Evolutionary conservation across 2,797 vertebrate species (phyloP).

Genomic region (Pseudotriccus pelzelni): DNA sequence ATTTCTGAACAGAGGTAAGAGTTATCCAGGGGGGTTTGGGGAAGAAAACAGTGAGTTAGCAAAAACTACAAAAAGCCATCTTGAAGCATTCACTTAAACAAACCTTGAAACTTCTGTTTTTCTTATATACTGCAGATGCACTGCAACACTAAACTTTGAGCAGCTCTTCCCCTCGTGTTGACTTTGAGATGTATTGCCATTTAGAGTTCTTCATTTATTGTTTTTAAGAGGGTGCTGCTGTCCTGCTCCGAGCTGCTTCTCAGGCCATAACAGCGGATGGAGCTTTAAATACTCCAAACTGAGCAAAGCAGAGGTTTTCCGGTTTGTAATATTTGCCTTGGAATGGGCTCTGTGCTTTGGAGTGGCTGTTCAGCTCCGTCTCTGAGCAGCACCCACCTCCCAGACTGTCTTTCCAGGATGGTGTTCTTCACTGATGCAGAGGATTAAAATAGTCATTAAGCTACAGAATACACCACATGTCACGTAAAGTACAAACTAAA

Average conservation of each 20-base stretch:
- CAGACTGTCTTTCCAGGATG: neutral
- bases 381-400: neutral
- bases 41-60: too few species aligned
- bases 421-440: neutral
- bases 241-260: neutral
- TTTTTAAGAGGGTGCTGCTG: neutral
- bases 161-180: neutral
- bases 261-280: neutral
- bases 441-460: constrained; percentile 9
- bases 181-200: neutral
- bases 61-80: too few species aligned
- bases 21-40: too few species aligned
- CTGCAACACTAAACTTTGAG: neutral
- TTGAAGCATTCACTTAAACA: too few species aligned
- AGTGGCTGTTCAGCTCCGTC: neutral
- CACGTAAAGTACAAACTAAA: neutral
- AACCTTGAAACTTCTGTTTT: too few species aligned
- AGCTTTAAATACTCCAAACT: neutral
- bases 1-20: too few species aligned
- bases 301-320: neutral
- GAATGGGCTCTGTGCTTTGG: neutral
- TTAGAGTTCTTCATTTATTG: neutral
- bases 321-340: neutral
- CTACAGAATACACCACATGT: neutral
- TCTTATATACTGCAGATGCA: too few species aligned